Evolutionary conservation across 2,113 vertebrate species (phyloP).

Genomic region (Nibea coibor): DNA sequence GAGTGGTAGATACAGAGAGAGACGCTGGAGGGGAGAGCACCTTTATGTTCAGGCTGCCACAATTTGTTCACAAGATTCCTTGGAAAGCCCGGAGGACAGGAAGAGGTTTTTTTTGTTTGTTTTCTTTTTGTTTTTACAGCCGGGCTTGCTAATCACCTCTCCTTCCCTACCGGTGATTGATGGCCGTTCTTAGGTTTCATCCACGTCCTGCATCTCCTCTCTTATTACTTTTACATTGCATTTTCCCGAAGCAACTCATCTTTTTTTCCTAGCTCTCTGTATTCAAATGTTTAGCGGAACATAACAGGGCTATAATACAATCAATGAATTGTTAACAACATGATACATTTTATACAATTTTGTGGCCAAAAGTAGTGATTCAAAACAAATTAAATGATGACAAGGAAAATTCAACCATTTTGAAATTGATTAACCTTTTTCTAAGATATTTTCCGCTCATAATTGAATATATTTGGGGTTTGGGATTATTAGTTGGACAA

Average conservation of each 20-base stretch:
- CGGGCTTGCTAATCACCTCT: constrained; percentile 42
- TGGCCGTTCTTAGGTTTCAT: constrained; percentile 59
- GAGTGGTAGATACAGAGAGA: not conserved
- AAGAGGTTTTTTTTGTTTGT: not conserved
- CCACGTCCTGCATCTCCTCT: constrained; percentile 12
- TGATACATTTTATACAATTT: not conserved
- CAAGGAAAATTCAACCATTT: no score
- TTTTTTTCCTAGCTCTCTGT: not conserved
- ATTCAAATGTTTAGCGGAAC: not conserved
- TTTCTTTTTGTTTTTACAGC: constrained; percentile 11
- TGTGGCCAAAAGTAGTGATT: not conserved
- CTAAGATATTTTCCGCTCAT: no score
- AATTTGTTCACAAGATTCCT: constrained; percentile 26
- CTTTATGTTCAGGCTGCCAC: constrained; percentile 30
- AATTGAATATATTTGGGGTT: no score
- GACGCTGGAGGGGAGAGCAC: not conserved
- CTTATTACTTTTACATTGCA: constrained; percentile 25
- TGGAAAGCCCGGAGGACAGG: constrained; percentile 48
- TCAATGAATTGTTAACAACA: not conserved
- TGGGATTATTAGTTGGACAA: no score
- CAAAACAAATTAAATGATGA: not conserved
- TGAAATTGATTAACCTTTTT: no score
- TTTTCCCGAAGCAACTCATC: constrained; percentile 16
- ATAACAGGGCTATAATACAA: not conserved
- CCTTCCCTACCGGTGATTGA: constrained; percentile 58